These are phyloP conservation scores for Herpetotheres cachinnans DNA, from an alignment of 2,113 vertebrate genomes.

Conservation along the genomic window DNA sequence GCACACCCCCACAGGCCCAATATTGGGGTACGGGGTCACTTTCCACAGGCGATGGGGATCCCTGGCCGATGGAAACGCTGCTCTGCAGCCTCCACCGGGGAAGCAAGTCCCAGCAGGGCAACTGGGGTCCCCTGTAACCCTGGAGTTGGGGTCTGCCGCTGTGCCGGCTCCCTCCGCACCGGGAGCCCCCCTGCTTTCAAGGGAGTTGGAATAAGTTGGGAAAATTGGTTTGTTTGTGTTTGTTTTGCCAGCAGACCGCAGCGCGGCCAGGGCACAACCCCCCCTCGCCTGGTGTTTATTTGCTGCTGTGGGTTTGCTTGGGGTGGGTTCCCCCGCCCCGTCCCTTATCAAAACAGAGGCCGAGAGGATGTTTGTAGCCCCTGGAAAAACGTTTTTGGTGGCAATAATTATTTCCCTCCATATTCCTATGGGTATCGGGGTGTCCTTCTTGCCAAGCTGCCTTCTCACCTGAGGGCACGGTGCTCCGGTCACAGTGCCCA, in stretches of 20 bases:
- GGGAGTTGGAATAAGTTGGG: not conserved
- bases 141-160: not conserved
- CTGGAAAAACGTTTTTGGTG: not conserved
- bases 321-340: too few species aligned
- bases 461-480: constrained; percentile 99
- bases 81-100: not conserved
- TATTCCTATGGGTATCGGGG: not conserved
- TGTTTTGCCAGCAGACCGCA: not conserved
- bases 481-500: constrained; percentile 95
- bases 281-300: not conserved
- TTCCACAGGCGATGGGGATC: fast-evolving
- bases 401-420: fast-evolving
- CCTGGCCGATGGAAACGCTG: fast-evolving
- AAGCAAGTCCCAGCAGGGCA: not conserved
- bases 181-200: fast-evolving
- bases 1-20: fast-evolving
- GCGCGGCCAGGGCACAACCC: fast-evolving
- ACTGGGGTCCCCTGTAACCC: fast-evolving
- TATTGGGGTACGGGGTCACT: fast-evolving
- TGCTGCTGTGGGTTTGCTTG: not conserved
- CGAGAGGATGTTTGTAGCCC: fast-evolving
- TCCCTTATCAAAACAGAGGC: not conserved
- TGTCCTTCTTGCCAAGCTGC: not conserved
- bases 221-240: not conserved
- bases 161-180: fast-evolving